These are phyloP conservation scores for Dermochelys coriacea DNA, from an alignment of 2,797 vertebrate genomes.

Conservation along the genomic window DNA sequence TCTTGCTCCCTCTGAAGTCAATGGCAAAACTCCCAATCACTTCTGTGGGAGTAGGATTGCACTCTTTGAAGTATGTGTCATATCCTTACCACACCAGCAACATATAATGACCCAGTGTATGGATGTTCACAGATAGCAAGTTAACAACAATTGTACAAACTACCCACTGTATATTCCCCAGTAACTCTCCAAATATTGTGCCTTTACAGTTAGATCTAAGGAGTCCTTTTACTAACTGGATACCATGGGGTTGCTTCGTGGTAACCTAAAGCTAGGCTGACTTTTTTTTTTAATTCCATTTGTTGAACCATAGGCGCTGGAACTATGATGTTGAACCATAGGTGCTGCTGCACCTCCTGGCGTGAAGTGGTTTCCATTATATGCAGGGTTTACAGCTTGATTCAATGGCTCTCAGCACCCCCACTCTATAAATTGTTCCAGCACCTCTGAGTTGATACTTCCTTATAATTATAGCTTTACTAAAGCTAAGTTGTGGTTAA, in stretches of 20 bases:
- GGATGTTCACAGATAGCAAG: background rate
- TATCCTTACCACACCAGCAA: background rate
- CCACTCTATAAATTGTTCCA: too few species aligned
- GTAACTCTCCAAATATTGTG: background rate
- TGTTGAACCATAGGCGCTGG: background rate
- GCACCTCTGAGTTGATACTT: background rate
- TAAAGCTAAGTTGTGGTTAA: background rate
- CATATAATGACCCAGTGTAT: background rate
- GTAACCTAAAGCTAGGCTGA: background rate
- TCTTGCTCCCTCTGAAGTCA: background rate
- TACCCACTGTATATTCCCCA: background rate
- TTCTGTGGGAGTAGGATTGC: background rate
- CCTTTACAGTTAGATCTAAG: slow-evolving; percentile 19
- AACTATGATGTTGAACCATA: too few species aligned
- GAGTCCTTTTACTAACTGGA: background rate
- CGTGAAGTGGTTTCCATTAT: too few species aligned
- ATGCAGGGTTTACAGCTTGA: too few species aligned
- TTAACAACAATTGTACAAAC: background rate
- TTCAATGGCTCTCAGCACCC: too few species aligned
- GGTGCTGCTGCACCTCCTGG: too few species aligned
- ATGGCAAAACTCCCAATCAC: background rate
- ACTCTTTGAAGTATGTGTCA: background rate
- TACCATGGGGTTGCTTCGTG: background rate
- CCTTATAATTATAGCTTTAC: too few species aligned
- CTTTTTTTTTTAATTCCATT: background rate